These are phyloP conservation scores for Zelostemma sp. DNA, from an alignment of 1,140 invertebrate species.

Conservation along the genomic window DNA sequence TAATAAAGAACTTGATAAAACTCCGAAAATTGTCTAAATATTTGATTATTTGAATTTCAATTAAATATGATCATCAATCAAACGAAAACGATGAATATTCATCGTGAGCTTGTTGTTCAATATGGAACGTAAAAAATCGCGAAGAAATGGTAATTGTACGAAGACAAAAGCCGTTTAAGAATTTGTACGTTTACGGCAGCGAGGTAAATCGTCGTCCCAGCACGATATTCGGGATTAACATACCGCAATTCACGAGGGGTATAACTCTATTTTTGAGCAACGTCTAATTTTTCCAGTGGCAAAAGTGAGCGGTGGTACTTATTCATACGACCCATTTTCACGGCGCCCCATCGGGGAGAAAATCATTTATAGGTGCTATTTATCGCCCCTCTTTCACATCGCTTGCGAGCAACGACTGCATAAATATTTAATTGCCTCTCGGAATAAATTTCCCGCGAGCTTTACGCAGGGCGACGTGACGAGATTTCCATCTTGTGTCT, in stretches of 20 bases:
- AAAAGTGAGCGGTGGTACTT: slow-evolving; percentile 22
- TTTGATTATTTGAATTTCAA: no score
- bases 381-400: slow-evolving; percentile 35
- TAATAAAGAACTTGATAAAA: no score
- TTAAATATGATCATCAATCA: no score
- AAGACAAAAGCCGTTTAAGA: no score
- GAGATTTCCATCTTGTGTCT: slow-evolving; percentile 30
- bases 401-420: slow-evolving; percentile 35
- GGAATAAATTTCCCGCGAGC: slow-evolving; percentile 39
- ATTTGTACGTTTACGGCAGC: no score
- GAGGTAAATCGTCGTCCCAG: no score
- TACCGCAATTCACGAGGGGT: not conserved
- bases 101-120: no score
- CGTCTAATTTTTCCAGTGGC: slow-evolving; percentile 21
- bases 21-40: no score
- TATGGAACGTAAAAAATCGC: not conserved
- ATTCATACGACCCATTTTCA: slow-evolving; percentile 41
- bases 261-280: slow-evolving; percentile 1
- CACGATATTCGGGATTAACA: no score
- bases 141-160: not conserved
- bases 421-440: slow-evolving; percentile 41
- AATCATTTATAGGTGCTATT: slow-evolving; percentile 43
- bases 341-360: slow-evolving; percentile 24
- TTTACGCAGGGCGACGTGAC: slow-evolving; percentile 26
- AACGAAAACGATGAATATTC: no score